Percentiles rank a stretch among this genome's conserved stretches.
phyloP scores from a whole-genome alignment of 2,113 vertebrate genomes.

The Haliaeetus leucogaster region DNA sequence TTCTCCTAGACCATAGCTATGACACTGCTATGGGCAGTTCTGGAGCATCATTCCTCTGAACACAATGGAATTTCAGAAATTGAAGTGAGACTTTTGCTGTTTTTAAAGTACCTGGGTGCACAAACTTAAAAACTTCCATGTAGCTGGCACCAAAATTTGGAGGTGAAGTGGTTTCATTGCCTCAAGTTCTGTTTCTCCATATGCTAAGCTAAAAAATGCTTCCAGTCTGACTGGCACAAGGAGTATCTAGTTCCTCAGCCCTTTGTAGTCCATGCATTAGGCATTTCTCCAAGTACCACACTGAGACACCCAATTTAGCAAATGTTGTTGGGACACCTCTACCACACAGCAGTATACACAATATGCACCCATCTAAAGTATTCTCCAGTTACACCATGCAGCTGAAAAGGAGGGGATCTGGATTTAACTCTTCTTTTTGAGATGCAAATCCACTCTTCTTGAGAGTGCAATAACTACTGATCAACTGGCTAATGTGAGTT shows the following conservation, averaged over 20 bases:
- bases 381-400: neutral
- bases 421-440: conserved; percentile 11
- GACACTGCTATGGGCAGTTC: neutral
- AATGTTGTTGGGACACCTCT: neutral
- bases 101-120: neutral
- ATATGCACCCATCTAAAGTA: neutral
- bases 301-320: neutral
- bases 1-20: neutral
- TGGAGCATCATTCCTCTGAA: neutral
- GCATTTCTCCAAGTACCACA: neutral
- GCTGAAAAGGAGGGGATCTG: neutral
- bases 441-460: conserved; percentile 28
- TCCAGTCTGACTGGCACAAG: neutral
- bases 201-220: neutral
- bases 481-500: conserved; percentile 39
- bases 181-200: neutral
- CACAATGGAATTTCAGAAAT: neutral
- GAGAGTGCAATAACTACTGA: conserved; percentile 46
- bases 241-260: neutral
- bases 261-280: neutral
- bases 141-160: neutral
- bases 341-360: neutral
- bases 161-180: neutral
- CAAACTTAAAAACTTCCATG: neutral
- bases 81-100: neutral